These are phyloP conservation scores for Myiothlypis chrysogaster DNA, from an alignment of 2,797 vertebrate genomes.

Conservation along the genomic window DNA sequence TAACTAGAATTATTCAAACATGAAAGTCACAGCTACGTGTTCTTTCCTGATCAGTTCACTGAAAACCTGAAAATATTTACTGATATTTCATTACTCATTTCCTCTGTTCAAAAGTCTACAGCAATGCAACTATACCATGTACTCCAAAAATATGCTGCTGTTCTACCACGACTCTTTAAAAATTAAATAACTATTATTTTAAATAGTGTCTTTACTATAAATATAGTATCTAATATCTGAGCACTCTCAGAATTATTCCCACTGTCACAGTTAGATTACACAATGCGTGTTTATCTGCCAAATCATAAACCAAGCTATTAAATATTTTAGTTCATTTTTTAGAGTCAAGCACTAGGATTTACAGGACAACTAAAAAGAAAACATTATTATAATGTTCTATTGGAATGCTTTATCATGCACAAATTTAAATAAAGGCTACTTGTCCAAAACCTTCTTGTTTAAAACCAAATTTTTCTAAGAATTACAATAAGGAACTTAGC, in stretches of 20 bases:
- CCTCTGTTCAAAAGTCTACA: neutral
- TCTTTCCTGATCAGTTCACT: neutral
- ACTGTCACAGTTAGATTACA: neutral
- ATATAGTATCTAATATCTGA: neutral
- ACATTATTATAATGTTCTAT: neutral
- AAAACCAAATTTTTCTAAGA: neutral
- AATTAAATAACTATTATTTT: neutral
- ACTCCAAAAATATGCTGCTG: neutral
- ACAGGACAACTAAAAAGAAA: neutral
- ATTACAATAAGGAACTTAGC: neutral
- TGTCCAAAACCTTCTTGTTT: neutral
- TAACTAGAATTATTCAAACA: neutral
- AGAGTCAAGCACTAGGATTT: neutral
- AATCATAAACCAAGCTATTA: neutral
- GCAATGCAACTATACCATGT: neutral
- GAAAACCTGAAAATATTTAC: neutral
- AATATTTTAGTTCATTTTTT: neutral
- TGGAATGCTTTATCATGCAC: neutral
- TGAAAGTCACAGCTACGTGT: neutral
- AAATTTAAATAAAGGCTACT: neutral
- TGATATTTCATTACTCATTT: neutral
- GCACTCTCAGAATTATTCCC: neutral
- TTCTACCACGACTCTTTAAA: neutral
- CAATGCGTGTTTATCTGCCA: neutral
- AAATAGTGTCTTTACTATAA: neutral